A percentile compares a stretch with the other conserved stretches of the same genome.
Evolutionary conservation across 2,113 vertebrate species (phyloP).

Genomic region (Alethe diademata): DNA sequence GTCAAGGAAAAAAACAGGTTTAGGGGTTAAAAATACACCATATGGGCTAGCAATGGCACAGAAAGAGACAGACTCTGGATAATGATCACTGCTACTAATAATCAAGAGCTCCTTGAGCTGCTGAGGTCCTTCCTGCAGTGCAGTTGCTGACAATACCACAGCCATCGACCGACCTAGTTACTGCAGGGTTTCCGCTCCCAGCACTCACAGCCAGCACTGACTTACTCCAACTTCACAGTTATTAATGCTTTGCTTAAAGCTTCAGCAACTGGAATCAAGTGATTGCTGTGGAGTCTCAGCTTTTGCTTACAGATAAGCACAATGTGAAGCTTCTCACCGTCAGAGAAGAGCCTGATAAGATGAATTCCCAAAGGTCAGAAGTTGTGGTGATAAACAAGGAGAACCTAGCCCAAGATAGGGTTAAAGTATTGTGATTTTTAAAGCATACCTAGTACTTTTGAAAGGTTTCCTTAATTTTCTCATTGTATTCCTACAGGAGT

Average conservation of each 20-base stretch:
- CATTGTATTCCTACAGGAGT: neutral
- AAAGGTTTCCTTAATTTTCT: neutral
- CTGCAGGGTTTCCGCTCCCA: slow-evolving; percentile 33
- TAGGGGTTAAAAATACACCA: neutral
- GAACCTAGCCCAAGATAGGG: neutral
- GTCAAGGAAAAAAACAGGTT: neutral
- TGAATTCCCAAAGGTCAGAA: neutral
- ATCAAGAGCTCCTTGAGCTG: neutral
- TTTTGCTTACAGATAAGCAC: neutral
- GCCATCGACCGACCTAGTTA: neutral
- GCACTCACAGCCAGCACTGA: neutral
- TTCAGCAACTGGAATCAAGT: neutral
- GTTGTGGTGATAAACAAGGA: neutral
- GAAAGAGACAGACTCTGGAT: neutral
- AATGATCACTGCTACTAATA: neutral
- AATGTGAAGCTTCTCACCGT: neutral
- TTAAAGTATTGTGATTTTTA: neutral
- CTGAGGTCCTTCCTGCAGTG: neutral
- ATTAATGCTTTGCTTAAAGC: neutral
- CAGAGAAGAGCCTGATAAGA: slow-evolving; percentile 15
- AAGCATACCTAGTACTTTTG: neutral
- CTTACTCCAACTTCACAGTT: neutral
- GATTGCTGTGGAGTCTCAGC: neutral
- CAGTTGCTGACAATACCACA: neutral
- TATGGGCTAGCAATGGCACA: neutral